A percentile compares a stretch with the other conserved stretches of the same genome.
phyloP scores from a whole-genome alignment of 2,888 invertebrate genomes.

The Deilephila elpenor region DNA sequence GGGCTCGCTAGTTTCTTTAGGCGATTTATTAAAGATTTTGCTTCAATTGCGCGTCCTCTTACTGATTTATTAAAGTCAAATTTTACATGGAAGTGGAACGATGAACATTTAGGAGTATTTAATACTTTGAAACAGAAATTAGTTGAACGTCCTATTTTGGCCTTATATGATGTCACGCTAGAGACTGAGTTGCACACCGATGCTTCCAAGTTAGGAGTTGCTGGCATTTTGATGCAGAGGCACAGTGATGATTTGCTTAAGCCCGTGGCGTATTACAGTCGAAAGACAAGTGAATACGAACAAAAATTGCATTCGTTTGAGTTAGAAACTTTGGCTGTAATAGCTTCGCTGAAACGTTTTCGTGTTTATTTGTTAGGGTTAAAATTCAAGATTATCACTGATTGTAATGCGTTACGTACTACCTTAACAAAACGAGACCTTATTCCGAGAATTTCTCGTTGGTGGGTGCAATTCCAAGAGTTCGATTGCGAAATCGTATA shows the following conservation, averaged over 20 bases:
- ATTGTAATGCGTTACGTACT: too few species aligned
- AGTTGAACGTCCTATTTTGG: background rate
- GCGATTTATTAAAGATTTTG: constrained; percentile 47
- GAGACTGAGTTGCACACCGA: too few species aligned
- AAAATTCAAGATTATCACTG: background rate
- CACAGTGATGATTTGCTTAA: too few species aligned
- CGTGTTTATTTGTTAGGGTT: background rate
- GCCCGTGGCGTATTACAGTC: background rate
- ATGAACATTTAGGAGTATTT: background rate
- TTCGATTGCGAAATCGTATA: too few species aligned
- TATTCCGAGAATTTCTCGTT: too few species aligned
- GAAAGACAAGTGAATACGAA: background rate
- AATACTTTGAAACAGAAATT: background rate
- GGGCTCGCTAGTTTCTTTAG: constrained; percentile 51
- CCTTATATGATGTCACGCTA: too few species aligned
- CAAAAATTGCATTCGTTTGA: background rate
- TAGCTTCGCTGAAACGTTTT: background rate
- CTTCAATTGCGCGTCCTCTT: constrained; percentile 43
- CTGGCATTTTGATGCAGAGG: too few species aligned
- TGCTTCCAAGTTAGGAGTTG: too few species aligned
- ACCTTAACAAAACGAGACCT: too few species aligned
- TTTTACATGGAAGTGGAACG: constrained; percentile 38
- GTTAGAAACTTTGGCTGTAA: background rate
- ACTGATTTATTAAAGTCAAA: constrained; percentile 38
- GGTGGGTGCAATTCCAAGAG: too few species aligned